Conservation (phyloP, 2,888 invertebrate species). For the Polydrusus tereticollis region DNA sequence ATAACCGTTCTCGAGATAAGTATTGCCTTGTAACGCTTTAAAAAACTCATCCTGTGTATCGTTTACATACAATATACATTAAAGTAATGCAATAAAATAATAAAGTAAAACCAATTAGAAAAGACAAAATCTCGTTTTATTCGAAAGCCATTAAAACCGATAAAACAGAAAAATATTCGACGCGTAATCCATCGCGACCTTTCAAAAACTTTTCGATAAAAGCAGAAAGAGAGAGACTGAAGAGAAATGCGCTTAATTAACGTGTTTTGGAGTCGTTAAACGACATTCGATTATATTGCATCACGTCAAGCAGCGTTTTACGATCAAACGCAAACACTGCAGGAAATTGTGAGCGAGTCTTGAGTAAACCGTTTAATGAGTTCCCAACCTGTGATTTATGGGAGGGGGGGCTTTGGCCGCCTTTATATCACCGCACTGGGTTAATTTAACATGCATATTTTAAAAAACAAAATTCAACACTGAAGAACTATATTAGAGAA, state of each 20-base stretch:
- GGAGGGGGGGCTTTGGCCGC: no score
- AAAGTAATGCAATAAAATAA: neutral
- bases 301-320: neutral
- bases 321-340: neutral
- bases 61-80: no score
- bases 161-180: slow-evolving; percentile 1
- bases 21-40: no score
- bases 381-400: no score
- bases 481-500: no score
- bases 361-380: no score
- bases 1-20: no score
- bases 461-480: no score
- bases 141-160: neutral
- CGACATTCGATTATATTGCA: slow-evolving; percentile 5
- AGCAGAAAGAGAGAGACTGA: neutral
- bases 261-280: slow-evolving; percentile 2
- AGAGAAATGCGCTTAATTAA: slow-evolving; percentile 13
- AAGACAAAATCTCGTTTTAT: neutral
- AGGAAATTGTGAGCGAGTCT: neutral
- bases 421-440: no score
- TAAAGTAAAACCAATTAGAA: neutral
- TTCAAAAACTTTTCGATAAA: slow-evolving; percentile 1
- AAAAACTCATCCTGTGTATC: no score
- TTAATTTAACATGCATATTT: no score
- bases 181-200: neutral